A percentile compares a stretch with the other conserved stretches of the same genome.
Conservation (phyloP, 2,888 invertebrate species). For the Mesoligia furuncula region DNA sequence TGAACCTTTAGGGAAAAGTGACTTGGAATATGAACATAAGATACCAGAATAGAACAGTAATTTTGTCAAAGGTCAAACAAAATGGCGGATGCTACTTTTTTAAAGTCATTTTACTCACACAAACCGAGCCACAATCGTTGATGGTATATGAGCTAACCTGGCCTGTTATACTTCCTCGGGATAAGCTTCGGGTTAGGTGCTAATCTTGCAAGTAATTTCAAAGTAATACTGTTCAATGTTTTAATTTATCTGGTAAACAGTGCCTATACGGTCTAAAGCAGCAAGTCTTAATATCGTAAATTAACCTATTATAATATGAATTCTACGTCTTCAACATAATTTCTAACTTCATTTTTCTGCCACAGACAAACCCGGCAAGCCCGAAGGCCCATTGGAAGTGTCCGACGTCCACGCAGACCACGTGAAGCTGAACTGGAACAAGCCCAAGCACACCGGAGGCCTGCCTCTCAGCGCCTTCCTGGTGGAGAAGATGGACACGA, state of each 20-base stretch:
- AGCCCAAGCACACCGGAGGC: constrained; percentile 99
- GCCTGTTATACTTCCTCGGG: too few relatives aligned
- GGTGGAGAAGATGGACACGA: constrained; percentile 98
- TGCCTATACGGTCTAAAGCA: too few relatives aligned
- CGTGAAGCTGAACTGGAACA: constrained; percentile 98
- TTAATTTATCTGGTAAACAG: too few relatives aligned
- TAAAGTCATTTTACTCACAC: too few relatives aligned
- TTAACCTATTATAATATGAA: background rate
- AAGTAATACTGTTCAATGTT: too few relatives aligned
- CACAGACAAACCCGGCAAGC: constrained; percentile 95
- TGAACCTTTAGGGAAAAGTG: too few relatives aligned
- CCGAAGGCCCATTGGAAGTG: constrained; percentile 97
- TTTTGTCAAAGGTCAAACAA: background rate
- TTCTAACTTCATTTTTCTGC: background rate
- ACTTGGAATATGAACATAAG: background rate
- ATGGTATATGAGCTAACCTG: too few relatives aligned
- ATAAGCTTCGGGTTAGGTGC: too few relatives aligned
- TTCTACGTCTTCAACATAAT: background rate
- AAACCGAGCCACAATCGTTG: too few relatives aligned
- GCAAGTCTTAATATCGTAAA: background rate
- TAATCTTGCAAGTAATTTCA: too few relatives aligned
- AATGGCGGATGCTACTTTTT: too few relatives aligned
- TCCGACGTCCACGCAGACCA: constrained; percentile 97
- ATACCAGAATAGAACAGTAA: background rate
- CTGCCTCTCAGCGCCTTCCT: constrained; percentile 97